Base-by-base conservation (phyloP, 2,113 vertebrate species). In the Equus quagga region DNA sequence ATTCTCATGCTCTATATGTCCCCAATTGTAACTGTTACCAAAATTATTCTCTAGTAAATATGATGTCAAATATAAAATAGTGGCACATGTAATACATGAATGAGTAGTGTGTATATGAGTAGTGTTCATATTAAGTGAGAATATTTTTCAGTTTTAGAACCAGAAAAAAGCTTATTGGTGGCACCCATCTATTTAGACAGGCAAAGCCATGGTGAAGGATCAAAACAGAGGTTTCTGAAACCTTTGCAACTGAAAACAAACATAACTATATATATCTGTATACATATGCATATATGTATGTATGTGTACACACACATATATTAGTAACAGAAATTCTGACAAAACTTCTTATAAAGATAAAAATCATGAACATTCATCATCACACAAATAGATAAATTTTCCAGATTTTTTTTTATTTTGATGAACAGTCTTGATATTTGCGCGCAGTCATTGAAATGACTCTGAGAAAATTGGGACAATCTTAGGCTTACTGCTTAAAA, bases 371-470 rank as follows among this genome's bases (percentile, higher is more conserved):
- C n/a, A 76, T 64, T 83, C 19, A 65, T 64, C 19, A 58, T 84
- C 12, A 4, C 4, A 46, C 4, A 26, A 89, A 60, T 83, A 76
- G 12, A 10, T 33, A 33, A 60, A 7, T 8, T 89, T 91, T 96
- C 58, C 49, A 62, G 54, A 79, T 72, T 89, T 23, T 78, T 95
- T 89, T 60, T 92, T 80, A 70, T 83, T 97, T 96, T 92, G 36
- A 51, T 79, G 33, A 73, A 10, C 3, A 51, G 1, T 14, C 14
- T 94, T 96, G n/a, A 86, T 12, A 41, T 64, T 73, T 49, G 4
- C 58, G 41, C 69, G 10, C 13, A 81, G 10, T 78, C n/a, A 79
- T 65, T 49, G 83, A 21, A 75, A 60, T 72, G 31, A 69, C 69
- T 97, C 94, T 89, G n/a, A 83, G 26, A 94, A 86, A 96, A 80